A percentile compares a stretch with the other conserved stretches of the same genome.
These are phyloP conservation scores for Helostoma temminkii DNA, from an alignment of 2,797 vertebrate genomes.

Conservation along the genomic window DNA sequence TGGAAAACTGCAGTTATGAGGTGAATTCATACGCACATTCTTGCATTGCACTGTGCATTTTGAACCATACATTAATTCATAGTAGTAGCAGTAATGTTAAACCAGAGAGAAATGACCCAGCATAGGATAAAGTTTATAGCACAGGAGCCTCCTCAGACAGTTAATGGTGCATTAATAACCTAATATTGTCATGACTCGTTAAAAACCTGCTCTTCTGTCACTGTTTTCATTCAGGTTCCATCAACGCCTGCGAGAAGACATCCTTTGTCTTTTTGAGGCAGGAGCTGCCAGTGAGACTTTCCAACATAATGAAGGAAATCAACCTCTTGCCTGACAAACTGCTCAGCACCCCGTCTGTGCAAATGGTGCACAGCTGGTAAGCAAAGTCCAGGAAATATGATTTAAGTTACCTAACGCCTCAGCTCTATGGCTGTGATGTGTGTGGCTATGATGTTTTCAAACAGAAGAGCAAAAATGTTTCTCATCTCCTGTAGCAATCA, in stretches of 20 bases:
- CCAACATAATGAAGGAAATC: conserved; percentile 99
- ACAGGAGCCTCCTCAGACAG: too few species aligned
- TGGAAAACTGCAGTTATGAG: background rate
- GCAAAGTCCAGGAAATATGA: conserved; percentile 18
- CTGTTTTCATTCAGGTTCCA: conserved; percentile 84
- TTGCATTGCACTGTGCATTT: too few species aligned
- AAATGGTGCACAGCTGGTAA: conserved; percentile 94
- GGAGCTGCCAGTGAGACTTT: conserved; percentile 93
- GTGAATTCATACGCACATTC: background rate
- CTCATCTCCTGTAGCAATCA: background rate
- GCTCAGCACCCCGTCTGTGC: conserved; percentile 90
- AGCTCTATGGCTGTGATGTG: accelerated
- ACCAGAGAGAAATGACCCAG: too few species aligned
- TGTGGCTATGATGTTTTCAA: too few species aligned
- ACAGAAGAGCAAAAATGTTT: background rate
- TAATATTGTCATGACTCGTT: too few species aligned
- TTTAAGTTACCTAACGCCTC: background rate
- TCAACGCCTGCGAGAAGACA: conserved; percentile 96
- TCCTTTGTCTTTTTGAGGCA: conserved; percentile 93
- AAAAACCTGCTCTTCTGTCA: background rate
- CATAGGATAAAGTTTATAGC: too few species aligned
- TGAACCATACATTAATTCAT: too few species aligned
- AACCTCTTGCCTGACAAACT: conserved; percentile 92
- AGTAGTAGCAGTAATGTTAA: too few species aligned
- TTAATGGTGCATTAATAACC: too few species aligned